A percentile compares a stretch with the other conserved stretches of the same genome.
phyloP scores from a whole-genome alignment of 1,140 invertebrate genomes.

The Gryllus bimaculatus region DNA sequence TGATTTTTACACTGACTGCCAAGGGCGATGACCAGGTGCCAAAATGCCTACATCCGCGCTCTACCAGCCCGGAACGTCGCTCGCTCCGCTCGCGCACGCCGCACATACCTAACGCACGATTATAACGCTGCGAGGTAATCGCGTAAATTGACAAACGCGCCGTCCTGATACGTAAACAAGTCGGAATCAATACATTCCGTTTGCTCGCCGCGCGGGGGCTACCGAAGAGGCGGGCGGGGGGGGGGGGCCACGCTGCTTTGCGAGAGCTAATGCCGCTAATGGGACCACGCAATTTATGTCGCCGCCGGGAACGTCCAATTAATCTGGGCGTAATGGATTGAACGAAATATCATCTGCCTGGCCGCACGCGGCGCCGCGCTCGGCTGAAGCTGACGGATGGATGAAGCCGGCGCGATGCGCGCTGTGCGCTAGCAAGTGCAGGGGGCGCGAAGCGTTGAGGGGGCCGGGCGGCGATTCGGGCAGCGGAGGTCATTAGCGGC shows the following conservation, averaged over 20 bases:
- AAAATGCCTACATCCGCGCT: too few species aligned
- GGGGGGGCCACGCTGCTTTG: too few species aligned
- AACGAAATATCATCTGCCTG: neutral
- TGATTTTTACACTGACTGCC: too few species aligned
- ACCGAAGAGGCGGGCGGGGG: neutral
- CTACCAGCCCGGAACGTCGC: too few species aligned
- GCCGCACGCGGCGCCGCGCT: too few species aligned
- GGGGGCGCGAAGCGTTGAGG: too few species aligned
- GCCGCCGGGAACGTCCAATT: neutral
- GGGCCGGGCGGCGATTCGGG: too few species aligned
- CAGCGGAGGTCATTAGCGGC: too few species aligned
- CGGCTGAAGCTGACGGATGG: too few species aligned
- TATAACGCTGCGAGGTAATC: neutral
- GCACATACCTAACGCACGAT: neutral
- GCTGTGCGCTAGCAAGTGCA: too few species aligned
- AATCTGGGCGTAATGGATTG: neutral
- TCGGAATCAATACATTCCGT: neutral
- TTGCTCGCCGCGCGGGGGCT: neutral
- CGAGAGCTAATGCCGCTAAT: neutral
- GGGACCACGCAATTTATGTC: neutral
- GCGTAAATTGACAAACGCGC: neutral
- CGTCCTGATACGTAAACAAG: neutral
- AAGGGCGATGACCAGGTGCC: too few species aligned
- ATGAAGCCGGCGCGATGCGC: too few species aligned
- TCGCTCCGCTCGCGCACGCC: slow-evolving; percentile 40